Evolutionary conservation across 64 coral and sea anemone genomes (phyloP), one percentile per base, ranked within the genome.

Genomic region (Catalaphyllia jardinei): DNA sequence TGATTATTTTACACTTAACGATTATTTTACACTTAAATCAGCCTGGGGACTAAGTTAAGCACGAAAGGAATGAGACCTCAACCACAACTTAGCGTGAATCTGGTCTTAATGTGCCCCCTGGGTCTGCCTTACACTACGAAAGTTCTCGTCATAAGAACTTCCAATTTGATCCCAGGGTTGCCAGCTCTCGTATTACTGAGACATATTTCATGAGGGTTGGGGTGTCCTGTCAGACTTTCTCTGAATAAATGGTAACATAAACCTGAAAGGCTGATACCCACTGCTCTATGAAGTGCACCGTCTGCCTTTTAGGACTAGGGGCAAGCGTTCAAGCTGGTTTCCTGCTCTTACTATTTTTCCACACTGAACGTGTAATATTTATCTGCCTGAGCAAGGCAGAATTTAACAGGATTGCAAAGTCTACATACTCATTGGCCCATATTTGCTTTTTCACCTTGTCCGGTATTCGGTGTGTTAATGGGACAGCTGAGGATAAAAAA

Each of bases 141-240:
- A 24, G 10, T 27, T 57, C 39, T 88, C 77, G 39, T 93, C 86
- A 38, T 93, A 93, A n/a, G 29, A 78, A 93, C 8, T 28, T 31
- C 85, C 91, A 93, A 12, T 93, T 93, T 4, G 65, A 72, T 24
- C 71, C 78, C 28, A 50, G 73, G 1, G 87, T 69, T 22, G 92
- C 92, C 28, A 94, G 67, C 13, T 89, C 87, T 18, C 73, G 6
- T 8, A 94, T 46, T 8, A 90, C 16, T 2, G 79, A 67, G 8
- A 72, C 63, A 55, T 94, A 94, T 50, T 94, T 94, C 88, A 94
- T 94, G 0, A 94, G 50, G 1, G 67, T 80, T 22, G 75, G 72
- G 39, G 39, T 46, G 5, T 46, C 39, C 1, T 46, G 39, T 46
- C 2, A 4, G 39, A 46, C 39, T 46, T 46, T 46, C 39, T 46